Percentiles rank a stretch among this genome's conserved stretches.
Conservation (phyloP, 2,113 vertebrate genomes). For the Stigmatopora nigra region DNA sequence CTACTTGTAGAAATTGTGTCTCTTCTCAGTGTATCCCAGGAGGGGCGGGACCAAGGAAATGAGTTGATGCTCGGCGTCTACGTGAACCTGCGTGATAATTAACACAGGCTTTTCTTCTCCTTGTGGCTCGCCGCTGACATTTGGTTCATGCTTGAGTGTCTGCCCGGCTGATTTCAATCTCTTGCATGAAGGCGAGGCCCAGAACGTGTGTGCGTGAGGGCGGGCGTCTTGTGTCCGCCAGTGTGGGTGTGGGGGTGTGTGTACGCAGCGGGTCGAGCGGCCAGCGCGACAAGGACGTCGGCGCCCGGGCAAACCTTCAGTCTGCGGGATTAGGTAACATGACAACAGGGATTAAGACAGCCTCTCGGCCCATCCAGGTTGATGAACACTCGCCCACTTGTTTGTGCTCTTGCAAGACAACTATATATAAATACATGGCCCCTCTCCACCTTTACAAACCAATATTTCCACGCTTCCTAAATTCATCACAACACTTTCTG, state of each 20-base stretch:
- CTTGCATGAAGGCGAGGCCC: conserved; percentile 68
- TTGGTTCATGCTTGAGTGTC: conserved; percentile 78
- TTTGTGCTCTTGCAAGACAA: conserved; percentile 28
- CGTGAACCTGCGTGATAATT: conserved; percentile 66
- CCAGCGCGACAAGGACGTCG: conserved; percentile 55
- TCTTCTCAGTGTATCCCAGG: conserved; percentile 46
- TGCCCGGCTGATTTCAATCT: conserved; percentile 71
- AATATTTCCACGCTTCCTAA: conserved; percentile 46
- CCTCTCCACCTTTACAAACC: conserved; percentile 41
- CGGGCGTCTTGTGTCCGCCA: conserved; percentile 15
- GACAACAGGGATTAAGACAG: conserved; percentile 65
- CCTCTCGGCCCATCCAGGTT: conserved; percentile 47
- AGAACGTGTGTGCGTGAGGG: conserved; percentile 25
- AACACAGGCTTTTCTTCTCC: conserved; percentile 62
- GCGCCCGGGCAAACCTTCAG: conserved; percentile 43
- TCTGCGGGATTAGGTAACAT: conserved; percentile 64
- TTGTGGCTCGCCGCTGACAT: conserved; percentile 70
- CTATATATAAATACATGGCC: conserved; percentile 3
- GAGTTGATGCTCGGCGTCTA: conserved; percentile 44
- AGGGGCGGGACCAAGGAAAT: conserved; percentile 46
- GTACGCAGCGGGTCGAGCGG: conserved; percentile 36
- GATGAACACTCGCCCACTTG: conserved; percentile 40
- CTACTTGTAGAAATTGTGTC: conserved; percentile 57
- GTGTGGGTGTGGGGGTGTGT: conserved; percentile 28
- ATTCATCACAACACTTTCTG: conserved; percentile 49